Evolutionary conservation across 2,113 vertebrate genomes (phyloP).

Genomic region (Heterotilapia buettikoferi): DNA sequence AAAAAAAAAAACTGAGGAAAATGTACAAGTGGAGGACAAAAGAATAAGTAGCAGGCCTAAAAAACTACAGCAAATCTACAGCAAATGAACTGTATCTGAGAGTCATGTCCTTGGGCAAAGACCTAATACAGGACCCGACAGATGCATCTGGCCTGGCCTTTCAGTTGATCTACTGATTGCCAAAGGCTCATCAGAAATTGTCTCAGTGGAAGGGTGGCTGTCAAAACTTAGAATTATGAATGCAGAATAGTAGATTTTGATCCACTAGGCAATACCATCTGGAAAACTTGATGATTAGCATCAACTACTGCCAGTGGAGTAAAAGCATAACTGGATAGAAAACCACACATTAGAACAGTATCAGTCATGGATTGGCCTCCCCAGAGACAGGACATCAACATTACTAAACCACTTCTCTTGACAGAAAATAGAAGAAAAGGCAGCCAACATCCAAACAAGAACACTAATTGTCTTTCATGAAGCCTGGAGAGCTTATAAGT

Average conservation of each 20-base stretch:
- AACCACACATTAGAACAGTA: not conserved
- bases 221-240: not conserved
- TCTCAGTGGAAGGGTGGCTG: not conserved
- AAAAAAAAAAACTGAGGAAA: too few species aligned
- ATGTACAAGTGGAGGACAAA: not conserved
- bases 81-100: not conserved
- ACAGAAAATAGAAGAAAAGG: not conserved
- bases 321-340: not conserved
- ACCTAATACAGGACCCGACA: not conserved
- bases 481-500: not conserved
- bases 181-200: not conserved
- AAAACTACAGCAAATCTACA: not conserved
- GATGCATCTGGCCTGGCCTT: not conserved
- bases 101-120: not conserved
- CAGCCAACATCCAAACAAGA: not conserved
- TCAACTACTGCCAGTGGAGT: not conserved
- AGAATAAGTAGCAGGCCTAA: not conserved
- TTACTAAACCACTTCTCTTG: not conserved
- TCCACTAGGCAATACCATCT: not conserved
- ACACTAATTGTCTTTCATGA: not conserved
- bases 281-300: not conserved
- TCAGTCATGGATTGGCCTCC: not conserved
- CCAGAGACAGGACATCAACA: not conserved
- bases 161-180: not conserved
- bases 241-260: not conserved